Evolutionary conservation across 1,140 invertebrate genomes (phyloP).

Genomic region (Drosophila saltans): DNA sequence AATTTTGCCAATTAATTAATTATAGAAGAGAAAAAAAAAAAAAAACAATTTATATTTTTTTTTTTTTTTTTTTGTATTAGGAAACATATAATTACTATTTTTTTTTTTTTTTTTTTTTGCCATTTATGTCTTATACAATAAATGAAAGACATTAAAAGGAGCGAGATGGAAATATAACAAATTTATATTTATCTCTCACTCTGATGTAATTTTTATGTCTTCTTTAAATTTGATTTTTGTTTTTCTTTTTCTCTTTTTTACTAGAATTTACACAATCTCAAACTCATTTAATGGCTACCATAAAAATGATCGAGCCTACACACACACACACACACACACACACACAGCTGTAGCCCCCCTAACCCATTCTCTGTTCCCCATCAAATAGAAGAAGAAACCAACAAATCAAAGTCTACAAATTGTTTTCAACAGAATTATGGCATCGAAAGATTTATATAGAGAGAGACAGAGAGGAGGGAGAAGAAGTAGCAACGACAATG

Average conservation of each 20-base stretch:
- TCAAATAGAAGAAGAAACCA: not conserved
- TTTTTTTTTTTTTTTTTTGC: conserved; percentile 4
- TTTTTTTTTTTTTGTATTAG: no score
- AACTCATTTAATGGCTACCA: conserved; percentile 58
- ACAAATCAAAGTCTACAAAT: conserved; percentile 72
- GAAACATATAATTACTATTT: not conserved
- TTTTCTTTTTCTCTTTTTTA: conserved; percentile 50
- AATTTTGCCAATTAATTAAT: not conserved
- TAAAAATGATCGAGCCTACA: conserved; percentile 50
- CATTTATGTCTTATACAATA: not conserved
- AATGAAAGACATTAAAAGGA: not conserved
- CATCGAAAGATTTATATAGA: conserved; percentile 27
- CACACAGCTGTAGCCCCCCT: no score
- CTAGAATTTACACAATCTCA: conserved; percentile 70
- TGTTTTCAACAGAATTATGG: conserved; percentile 78
- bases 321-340: conserved; percentile 6
- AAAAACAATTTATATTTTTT: no score
- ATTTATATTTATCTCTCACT: conserved; percentile 21
- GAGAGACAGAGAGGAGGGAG: no score
- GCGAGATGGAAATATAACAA: conserved; percentile 1
- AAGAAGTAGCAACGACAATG: conserved; percentile 64
- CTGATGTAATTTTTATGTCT: conserved; percentile 52
- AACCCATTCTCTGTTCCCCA: not conserved
- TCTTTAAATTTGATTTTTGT: conserved; percentile 46
- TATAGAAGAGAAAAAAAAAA: not conserved